These are phyloP conservation scores for Sphenopsis melanotis DNA, from an alignment of 2,797 vertebrate genomes.

Conservation along the genomic window DNA sequence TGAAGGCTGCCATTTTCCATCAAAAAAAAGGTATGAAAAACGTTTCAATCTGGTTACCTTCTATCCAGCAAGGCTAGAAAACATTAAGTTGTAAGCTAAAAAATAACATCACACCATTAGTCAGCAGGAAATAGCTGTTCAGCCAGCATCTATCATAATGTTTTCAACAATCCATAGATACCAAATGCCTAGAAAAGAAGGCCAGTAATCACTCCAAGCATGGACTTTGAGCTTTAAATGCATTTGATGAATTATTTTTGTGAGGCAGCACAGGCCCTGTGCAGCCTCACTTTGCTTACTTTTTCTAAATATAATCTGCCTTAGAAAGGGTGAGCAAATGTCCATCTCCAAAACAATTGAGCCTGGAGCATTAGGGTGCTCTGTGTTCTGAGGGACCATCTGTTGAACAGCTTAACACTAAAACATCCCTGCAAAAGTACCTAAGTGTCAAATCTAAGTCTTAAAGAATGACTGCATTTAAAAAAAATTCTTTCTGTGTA, in stretches of 20 bases:
- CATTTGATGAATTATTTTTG: neutral
- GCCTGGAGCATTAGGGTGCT: neutral
- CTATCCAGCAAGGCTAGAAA: neutral
- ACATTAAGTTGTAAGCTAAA: neutral
- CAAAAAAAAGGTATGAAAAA: constrained; percentile 26
- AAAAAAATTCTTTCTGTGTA: neutral
- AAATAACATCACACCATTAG: neutral
- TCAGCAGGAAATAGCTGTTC: neutral
- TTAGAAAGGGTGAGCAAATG: neutral
- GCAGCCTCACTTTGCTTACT: neutral
- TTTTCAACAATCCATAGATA: neutral
- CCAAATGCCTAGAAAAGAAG: neutral
- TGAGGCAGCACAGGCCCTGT: neutral
- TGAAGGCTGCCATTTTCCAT: constrained; percentile 22
- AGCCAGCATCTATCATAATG: neutral
- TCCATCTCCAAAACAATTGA: neutral
- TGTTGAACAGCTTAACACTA: neutral
- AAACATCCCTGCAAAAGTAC: neutral
- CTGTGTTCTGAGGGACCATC: neutral
- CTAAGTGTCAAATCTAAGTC: neutral
- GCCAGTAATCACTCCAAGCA: neutral
- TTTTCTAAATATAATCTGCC: neutral
- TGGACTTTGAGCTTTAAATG: neutral
- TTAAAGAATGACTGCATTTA: neutral
- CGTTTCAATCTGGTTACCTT: constrained; percentile 14